Percentiles rank a stretch among this genome's conserved stretches.
phyloP scores from a whole-genome alignment of 2,113 vertebrate species.

The Elephas maximus region DNA sequence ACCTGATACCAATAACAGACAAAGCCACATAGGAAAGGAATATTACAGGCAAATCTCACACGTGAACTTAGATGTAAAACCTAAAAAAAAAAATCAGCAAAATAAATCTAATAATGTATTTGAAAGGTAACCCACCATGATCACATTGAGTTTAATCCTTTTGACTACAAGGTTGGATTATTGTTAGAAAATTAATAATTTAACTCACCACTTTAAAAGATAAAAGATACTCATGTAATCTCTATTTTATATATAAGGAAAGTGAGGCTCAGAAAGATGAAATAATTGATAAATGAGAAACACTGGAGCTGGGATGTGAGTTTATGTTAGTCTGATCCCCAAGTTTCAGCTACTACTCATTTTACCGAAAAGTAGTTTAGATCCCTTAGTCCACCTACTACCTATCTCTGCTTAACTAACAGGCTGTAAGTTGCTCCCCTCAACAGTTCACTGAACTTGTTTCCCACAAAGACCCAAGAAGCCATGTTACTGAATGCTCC shows the following conservation, averaged over 20 bases:
- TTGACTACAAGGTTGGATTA: neutral
- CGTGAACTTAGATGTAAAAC: no score
- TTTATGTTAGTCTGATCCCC: neutral
- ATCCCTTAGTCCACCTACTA: neutral
- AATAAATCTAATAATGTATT: no score
- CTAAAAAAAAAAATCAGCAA: no score
- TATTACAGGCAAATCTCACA: no score
- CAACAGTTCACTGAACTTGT: neutral
- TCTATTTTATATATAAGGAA: neutral
- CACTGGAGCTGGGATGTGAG: neutral
- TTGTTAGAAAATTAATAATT: neutral
- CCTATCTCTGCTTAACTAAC: neutral
- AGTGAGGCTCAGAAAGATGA: neutral
- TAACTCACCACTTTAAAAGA: constrained; percentile 1
- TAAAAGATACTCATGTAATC: neutral
- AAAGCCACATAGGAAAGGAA: no score
- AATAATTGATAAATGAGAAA: neutral
- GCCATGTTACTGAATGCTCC: neutral
- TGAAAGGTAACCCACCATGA: no score
- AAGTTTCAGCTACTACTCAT: neutral
- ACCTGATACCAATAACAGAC: no score
- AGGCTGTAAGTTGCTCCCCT: neutral
- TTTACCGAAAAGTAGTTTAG: neutral
- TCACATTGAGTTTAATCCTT: no score
- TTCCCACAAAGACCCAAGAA: neutral